Conservation (phyloP, 2,888 invertebrate species). For the Xestoiulus laeticollis region DNA sequence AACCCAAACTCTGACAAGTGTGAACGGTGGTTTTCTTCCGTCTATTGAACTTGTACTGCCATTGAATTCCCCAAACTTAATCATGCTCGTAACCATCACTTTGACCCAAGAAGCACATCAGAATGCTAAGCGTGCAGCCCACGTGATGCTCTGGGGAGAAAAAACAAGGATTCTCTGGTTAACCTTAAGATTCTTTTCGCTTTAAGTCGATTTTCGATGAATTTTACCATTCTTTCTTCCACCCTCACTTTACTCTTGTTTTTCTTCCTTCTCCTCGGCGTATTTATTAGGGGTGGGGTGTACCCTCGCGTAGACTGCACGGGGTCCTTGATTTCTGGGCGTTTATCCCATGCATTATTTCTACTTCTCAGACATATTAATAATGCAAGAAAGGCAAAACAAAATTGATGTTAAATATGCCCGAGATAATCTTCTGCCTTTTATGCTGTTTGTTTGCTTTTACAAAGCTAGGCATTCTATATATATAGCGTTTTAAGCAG, state of each 20-base stretch:
- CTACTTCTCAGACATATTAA: neutral
- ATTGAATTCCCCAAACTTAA: constrained; percentile 34
- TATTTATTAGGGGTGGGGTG: neutral
- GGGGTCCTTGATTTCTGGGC: constrained; percentile 2
- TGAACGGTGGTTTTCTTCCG: neutral
- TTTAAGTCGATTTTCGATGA: neutral
- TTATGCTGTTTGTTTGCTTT: constrained; percentile 27
- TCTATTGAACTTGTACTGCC: neutral
- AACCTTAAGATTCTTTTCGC: neutral
- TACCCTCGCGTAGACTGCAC: neutral
- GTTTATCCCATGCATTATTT: neutral
- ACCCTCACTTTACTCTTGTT: neutral
- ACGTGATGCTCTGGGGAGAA: neutral
- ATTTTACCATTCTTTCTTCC: neutral
- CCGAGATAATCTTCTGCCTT: neutral
- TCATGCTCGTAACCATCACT: neutral
- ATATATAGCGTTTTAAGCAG: neutral
- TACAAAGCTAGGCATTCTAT: neutral
- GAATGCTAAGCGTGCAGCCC: constrained; percentile 8
- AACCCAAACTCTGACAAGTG: too few species aligned
- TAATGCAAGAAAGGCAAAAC: neutral
- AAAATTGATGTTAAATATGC: constrained; percentile 9
- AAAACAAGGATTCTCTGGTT: neutral
- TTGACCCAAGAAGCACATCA: neutral
- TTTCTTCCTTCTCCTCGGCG: neutral